A percentile compares a stretch with the other conserved stretches of the same genome.
Conservation (phyloP, 2,888 invertebrate genomes). For the Pyralis farinalis region DNA sequence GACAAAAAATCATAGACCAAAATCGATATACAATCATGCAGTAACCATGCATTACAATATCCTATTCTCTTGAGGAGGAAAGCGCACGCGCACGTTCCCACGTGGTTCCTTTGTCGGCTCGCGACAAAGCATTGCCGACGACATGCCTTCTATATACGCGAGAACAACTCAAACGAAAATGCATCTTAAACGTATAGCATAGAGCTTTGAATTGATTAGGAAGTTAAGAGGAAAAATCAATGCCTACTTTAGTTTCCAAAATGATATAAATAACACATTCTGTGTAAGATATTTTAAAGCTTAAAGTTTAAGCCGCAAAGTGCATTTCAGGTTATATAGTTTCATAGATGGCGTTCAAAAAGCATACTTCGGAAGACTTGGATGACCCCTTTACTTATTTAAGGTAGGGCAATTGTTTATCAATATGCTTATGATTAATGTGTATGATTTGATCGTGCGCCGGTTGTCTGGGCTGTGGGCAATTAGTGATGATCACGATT, state of each 20-base stretch:
- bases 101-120: slow-evolving; percentile 73
- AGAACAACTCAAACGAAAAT: slow-evolving; percentile 22
- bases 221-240: slow-evolving; percentile 43
- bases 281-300: background rate
- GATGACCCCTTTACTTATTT: slow-evolving; percentile 77
- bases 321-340: background rate
- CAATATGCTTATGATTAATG: slow-evolving; percentile 75
- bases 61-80: slow-evolving; percentile 51
- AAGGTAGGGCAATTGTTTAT: slow-evolving; percentile 79
- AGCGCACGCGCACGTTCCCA: slow-evolving; percentile 74
- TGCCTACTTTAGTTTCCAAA: slow-evolving; percentile 15
- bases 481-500: slow-evolving; percentile 74
- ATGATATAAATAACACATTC: too few relatives aligned
- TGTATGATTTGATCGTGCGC: slow-evolving; percentile 56
- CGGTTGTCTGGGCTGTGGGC: slow-evolving; percentile 37
- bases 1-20: background rate
- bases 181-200: slow-evolving; percentile 25
- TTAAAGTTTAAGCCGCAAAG: background rate
- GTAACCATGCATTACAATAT: slow-evolving; percentile 58
- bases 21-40: slow-evolving; percentile 51
- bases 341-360: slow-evolving; percentile 25
- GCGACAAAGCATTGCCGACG: slow-evolving; percentile 74
- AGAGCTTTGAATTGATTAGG: slow-evolving; percentile 26
- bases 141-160: slow-evolving; percentile 51
- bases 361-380: slow-evolving; percentile 31